Base-by-base conservation (phyloP, 2,797 vertebrate species). In the Gallinago stenura region DNA sequence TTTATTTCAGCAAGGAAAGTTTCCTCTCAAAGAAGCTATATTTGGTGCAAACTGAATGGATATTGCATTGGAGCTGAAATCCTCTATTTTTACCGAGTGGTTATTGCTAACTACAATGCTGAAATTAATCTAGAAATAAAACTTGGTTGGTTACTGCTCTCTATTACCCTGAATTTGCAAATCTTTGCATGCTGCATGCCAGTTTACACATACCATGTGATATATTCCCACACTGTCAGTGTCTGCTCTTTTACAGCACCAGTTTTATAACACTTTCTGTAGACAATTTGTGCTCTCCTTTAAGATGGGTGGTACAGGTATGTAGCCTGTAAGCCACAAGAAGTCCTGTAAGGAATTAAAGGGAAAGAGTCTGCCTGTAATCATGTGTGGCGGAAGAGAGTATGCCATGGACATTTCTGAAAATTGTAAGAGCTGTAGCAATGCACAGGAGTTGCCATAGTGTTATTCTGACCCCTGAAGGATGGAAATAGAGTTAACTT, bases 391-490 rank as follows among this genome's bases (percentile, higher is more conserved):
- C 0, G 0, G 35, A 86, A 81, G 72, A 95, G 89, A 79, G 37
- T 50, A 93, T 79, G 73, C 60, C 81, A 94, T 71, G 65, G 88
- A 56, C 93, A 91, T 96, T 97, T 96, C 93, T 97, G 91, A 94
- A 97, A 92, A 96, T 86, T 97, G 1, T 87, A 96, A 88, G 60
- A 97, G 91, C 96, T 90, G 69, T 80, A 95, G 91, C 89, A 93
- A 83, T 89, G 93, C 88, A 96, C 15, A 79, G 69, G 95, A 98
- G 94, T 97, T 98, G 97, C 93, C 28, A 89, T 89, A 97, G 98
- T 97, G 97, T 96, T 98, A 98, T 98, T 98, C 98, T 98, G 98
- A 98, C 98, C 98, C 98, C 98, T 98, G 98, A 98, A 98, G 98
- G 98, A 98, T 98, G 94, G 91, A 98, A 98, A 97, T 95, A 98